A percentile compares a stretch with the other conserved stretches of the same genome.
phyloP scores from a whole-genome alignment of 2,797 vertebrate genomes.

The Diplodus puntazzo region DNA sequence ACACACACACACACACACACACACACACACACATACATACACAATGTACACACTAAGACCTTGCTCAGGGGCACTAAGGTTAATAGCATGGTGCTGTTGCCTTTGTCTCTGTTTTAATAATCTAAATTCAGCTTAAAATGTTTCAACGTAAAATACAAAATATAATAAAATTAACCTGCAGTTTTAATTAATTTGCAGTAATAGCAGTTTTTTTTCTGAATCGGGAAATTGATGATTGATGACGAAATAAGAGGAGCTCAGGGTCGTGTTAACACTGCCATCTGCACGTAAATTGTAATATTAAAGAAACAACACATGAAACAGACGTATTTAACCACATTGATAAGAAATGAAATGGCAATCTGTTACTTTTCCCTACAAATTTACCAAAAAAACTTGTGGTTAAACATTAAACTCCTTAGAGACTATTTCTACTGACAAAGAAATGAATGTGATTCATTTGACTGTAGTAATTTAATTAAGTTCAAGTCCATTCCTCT shows the following conservation, averaged over 20 bases:
- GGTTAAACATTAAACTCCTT: slow-evolving; percentile 8
- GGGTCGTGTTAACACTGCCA: slow-evolving; percentile 2
- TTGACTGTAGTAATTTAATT: neutral
- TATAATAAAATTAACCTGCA: neutral
- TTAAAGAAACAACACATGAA: slow-evolving; percentile 19
- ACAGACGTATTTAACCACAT: slow-evolving; percentile 19
- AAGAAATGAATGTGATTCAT: neutral
- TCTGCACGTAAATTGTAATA: slow-evolving; percentile 29
- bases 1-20: neutral
- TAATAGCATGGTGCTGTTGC: slow-evolving; percentile 7
- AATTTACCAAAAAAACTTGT: neutral
- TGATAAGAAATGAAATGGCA: slow-evolving; percentile 13
- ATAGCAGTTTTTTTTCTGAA: slow-evolving; percentile 25
- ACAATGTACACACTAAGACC: neutral
- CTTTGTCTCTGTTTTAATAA: neutral
- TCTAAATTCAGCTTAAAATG: slow-evolving; percentile 3
- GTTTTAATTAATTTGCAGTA: slow-evolving; percentile 13
- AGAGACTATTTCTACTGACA: neutral
- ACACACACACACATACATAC: neutral
- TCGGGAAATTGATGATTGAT: slow-evolving; percentile 38
- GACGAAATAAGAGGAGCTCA: slow-evolving; percentile 24
- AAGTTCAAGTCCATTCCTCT: neutral
- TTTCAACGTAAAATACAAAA: neutral
- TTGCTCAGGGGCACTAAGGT: slow-evolving; percentile 17
- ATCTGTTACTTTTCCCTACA: slow-evolving; percentile 15